Conservation (phyloP, 2,888 invertebrate species). For the Aplocera efformata region DNA sequence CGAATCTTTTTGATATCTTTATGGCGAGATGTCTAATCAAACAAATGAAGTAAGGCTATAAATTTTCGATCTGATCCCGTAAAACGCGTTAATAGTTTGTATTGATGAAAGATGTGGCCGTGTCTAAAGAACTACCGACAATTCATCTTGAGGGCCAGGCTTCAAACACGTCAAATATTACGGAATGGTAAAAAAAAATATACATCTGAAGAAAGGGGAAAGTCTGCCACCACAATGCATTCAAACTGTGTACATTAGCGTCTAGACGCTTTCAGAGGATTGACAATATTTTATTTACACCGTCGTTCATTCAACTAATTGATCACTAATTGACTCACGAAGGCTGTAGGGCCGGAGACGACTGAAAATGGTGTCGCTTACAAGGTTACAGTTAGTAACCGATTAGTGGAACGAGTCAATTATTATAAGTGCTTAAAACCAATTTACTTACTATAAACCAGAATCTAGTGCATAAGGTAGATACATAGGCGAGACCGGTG, state of each 20-base stretch:
- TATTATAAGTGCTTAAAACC: constrained; percentile 30
- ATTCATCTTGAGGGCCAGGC: no score
- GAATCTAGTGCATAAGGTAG: constrained; percentile 7
- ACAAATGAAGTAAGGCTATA: no score
- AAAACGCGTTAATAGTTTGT: no score
- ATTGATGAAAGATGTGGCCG: no score
- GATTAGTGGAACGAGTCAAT: constrained; percentile 30
- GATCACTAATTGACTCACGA: constrained; percentile 28
- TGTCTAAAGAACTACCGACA: no score
- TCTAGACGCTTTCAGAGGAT: constrained; percentile 6
- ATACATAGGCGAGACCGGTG: background rate
- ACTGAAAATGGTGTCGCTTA: constrained; percentile 21
- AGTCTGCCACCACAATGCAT: no score
- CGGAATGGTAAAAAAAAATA: no score
- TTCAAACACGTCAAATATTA: no score
- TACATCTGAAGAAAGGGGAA: no score
- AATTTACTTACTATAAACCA: constrained; percentile 25
- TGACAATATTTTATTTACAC: constrained; percentile 19
- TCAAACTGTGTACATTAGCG: constrained; percentile 17
- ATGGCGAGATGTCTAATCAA: no score
- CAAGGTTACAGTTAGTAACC: constrained; percentile 19
- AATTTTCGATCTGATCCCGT: no score
- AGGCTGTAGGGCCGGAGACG: constrained; percentile 15
- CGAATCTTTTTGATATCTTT: no score
- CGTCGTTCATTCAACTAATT: constrained; percentile 39